Evolutionary conservation across 1,140 invertebrate species (phyloP).

Genomic region (Bombus superbus): DNA sequence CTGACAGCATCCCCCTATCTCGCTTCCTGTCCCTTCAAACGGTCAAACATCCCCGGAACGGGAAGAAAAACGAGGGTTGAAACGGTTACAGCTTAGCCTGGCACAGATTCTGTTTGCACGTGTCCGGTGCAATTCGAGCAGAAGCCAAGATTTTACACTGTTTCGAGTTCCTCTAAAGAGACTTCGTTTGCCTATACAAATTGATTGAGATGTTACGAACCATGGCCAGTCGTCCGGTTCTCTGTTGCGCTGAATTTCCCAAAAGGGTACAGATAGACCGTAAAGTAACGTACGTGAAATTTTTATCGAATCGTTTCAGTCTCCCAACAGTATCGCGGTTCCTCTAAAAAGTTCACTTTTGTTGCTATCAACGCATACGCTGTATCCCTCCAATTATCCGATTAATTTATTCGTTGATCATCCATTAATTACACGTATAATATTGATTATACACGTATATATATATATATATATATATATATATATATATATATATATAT

Average conservation of each 20-base stretch:
- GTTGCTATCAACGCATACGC: no score
- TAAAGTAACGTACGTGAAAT: background rate
- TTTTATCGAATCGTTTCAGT: background rate
- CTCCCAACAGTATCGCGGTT: background rate
- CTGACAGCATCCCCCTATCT: background rate
- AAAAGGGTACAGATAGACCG: no score
- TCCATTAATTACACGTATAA: no score
- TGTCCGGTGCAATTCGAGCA: background rate
- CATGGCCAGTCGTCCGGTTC: background rate
- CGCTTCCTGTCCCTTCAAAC: background rate
- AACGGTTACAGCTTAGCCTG: background rate
- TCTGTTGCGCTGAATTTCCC: background rate
- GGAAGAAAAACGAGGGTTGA: background rate
- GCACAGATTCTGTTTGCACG: background rate
- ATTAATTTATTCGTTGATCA: no score
- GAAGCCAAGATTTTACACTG: background rate
- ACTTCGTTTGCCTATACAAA: background rate
- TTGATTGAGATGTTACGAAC: background rate
- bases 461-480: no score
- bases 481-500: no score
- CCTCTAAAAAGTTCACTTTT: background rate
- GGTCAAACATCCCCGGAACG: background rate
- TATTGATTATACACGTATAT: no score
- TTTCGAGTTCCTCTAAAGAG: background rate
- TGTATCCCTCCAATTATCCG: no score